phyloP scores from a whole-genome alignment of 2,888 invertebrate genomes.

The Urechis unicinctus region DNA sequence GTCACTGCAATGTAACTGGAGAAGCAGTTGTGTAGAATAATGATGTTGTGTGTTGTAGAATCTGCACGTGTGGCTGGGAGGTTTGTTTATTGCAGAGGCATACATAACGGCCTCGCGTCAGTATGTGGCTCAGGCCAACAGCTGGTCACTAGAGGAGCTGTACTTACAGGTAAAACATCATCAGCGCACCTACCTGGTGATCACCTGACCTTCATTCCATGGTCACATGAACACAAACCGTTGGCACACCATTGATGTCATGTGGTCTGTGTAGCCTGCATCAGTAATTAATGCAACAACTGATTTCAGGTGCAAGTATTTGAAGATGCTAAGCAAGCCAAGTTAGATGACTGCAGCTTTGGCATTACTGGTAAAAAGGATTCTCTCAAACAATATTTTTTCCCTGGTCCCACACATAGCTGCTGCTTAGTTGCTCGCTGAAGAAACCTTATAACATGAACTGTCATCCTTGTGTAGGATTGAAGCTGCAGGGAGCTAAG shows the following conservation, averaged over 20 bases:
- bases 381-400: too few species aligned
- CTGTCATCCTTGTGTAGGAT: constrained; percentile 55
- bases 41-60: too few species aligned
- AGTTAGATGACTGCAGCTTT: constrained; percentile 53
- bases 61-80: constrained; percentile 93
- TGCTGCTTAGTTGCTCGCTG: too few species aligned
- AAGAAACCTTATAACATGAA: background rate
- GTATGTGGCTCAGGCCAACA: constrained; percentile 79
- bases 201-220: constrained; percentile 2
- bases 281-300: too few species aligned
- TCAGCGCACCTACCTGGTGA: too few species aligned
- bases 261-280: too few species aligned
- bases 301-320: constrained; percentile 48
- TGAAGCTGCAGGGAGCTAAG: constrained; percentile 93
- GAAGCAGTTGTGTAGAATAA: too few species aligned
- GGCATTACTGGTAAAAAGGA: constrained; percentile 48
- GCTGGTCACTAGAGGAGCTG: constrained; percentile 86
- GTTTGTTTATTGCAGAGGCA: constrained; percentile 95
- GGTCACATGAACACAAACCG: background rate
- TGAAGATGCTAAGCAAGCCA: constrained; percentile 53
- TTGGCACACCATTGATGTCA: too few species aligned
- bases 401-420: too few species aligned
- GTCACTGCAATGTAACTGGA: too few species aligned
- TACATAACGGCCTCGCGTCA: constrained; percentile 98
- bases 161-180: constrained; percentile 76